A percentile compares a stretch with the other conserved stretches of the same genome.
phyloP scores from a whole-genome alignment of 2,113 vertebrate genomes.

The Podarcis raffonei region DNA sequence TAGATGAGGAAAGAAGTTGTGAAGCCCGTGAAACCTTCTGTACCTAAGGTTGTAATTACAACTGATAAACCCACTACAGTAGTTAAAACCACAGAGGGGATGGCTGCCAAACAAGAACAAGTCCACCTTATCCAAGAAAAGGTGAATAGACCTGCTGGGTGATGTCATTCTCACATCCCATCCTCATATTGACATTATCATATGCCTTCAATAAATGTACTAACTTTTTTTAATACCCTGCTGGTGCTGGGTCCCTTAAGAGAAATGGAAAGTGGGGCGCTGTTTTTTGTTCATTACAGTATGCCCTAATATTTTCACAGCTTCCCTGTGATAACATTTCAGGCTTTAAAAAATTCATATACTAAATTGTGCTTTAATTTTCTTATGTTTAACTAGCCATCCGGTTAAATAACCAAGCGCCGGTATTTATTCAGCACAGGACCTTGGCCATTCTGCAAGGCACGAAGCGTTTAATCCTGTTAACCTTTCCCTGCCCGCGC shows the following conservation, averaged over 20 bases:
- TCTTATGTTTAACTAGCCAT: conserved; percentile 25
- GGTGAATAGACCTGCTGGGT: conserved; percentile 68
- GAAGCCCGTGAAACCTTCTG: conserved; percentile 68
- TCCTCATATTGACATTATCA: conserved; percentile 21
- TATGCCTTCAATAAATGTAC: conserved; percentile 35
- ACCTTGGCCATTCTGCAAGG: conserved; percentile 18
- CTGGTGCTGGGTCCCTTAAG: conserved; percentile 3
- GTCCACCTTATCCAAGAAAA: conserved; percentile 75
- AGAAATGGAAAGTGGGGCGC: background rate
- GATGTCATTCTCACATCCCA: background rate
- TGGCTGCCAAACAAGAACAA: conserved; percentile 71
- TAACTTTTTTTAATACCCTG: conserved; percentile 46
- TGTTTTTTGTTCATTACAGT: conserved; percentile 1
- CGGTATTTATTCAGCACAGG: conserved; percentile 1
- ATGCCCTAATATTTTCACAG: conserved; percentile 35
- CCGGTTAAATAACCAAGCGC: conserved; percentile 21
- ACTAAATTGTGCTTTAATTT: conserved; percentile 40
- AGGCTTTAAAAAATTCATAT: conserved; percentile 38
- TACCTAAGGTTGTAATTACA: conserved; percentile 70
- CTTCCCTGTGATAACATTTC: conserved; percentile 38
- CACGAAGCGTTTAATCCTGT: conserved; percentile 16
- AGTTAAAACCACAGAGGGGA: conserved; percentile 66
- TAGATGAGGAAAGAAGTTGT: conserved; percentile 81
- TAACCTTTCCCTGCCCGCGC: conserved; percentile 34
- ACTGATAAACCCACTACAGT: conserved; percentile 57